Percentiles rank a stretch among this genome's conserved stretches.
Conservation (phyloP, 2,113 vertebrate species). For the Ciconia stormi region DNA sequence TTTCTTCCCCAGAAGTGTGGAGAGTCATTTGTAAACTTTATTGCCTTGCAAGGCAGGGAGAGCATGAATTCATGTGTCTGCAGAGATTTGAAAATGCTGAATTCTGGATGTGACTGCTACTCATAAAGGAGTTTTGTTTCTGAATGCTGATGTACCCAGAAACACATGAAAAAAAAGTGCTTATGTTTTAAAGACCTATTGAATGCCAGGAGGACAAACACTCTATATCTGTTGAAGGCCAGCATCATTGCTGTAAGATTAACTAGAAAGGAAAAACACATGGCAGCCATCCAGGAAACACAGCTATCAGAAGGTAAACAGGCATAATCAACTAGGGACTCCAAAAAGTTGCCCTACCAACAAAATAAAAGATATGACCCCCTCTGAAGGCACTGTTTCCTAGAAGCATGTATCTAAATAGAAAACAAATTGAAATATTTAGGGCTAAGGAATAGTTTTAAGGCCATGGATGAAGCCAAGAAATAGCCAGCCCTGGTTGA, state of each 20-base stretch:
- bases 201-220: conserved; percentile 13
- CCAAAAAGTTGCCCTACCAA: neutral
- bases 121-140: neutral
- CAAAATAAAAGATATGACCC: neutral
- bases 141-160: neutral
- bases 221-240: conserved; percentile 28
- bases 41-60: neutral
- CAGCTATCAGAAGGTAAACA: conserved; percentile 37
- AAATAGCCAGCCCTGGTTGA: neutral
- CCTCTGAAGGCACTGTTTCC: neutral
- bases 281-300: conserved; percentile 41
- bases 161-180: conserved; percentile 5
- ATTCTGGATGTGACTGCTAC: neutral
- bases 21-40: neutral
- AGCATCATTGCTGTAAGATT: conserved; percentile 24
- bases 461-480: neutral
- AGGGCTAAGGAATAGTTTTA: neutral
- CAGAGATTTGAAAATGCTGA: neutral
- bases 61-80: neutral
- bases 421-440: neutral
- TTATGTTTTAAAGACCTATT: conserved; percentile 9
- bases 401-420: neutral
- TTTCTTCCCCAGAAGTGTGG: neutral
- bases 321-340: neutral
- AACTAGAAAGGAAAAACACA: conserved; percentile 29